These are phyloP conservation scores for Drosophila melanogaster DNA, from an alignment of 1,140 invertebrate genomes.

Conservation along the genomic window DNA sequence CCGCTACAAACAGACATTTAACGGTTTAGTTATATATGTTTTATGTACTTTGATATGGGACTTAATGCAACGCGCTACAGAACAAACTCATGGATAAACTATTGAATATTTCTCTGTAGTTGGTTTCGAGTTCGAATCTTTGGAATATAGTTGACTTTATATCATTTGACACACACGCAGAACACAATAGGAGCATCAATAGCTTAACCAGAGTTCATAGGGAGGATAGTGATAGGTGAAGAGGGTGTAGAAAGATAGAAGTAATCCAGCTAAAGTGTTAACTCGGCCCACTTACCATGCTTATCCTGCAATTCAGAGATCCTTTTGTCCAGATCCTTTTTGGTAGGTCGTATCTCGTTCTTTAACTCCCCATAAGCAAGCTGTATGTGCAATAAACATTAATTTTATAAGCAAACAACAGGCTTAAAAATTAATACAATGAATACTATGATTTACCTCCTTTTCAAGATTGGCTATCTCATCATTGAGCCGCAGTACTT, in stretches of 20 bases:
- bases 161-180: constrained; percentile 32
- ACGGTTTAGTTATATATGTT: constrained; percentile 31
- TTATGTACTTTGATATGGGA: constrained; percentile 25
- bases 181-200: constrained; percentile 85
- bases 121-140: constrained; percentile 25
- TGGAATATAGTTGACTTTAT: constrained; percentile 5
- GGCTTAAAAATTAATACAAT: no score
- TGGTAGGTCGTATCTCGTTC: constrained; percentile 86
- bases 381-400: no score
- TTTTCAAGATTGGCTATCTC: constrained; percentile 91
- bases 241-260: constrained; percentile 2
- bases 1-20: constrained; percentile 87
- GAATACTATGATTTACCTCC: constrained; percentile 86
- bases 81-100: constrained; percentile 87
- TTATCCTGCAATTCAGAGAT: constrained; percentile 92
- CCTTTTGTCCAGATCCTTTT: constrained; percentile 89
- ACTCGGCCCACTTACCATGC: constrained; percentile 87
- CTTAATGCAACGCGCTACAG: constrained; percentile 66
- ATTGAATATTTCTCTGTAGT: constrained; percentile 84
- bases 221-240: constrained; percentile 15
- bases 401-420: no score
- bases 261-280: not conserved
- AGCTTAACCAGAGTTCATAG: constrained; percentile 85
- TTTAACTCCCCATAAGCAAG: constrained; percentile 85
- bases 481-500: constrained; percentile 90